Evolutionary conservation across 92 coral and sea anemone genomes (phyloP), one percentile per base, ranked within the genome.

Genomic region (Ricordea florida): DNA sequence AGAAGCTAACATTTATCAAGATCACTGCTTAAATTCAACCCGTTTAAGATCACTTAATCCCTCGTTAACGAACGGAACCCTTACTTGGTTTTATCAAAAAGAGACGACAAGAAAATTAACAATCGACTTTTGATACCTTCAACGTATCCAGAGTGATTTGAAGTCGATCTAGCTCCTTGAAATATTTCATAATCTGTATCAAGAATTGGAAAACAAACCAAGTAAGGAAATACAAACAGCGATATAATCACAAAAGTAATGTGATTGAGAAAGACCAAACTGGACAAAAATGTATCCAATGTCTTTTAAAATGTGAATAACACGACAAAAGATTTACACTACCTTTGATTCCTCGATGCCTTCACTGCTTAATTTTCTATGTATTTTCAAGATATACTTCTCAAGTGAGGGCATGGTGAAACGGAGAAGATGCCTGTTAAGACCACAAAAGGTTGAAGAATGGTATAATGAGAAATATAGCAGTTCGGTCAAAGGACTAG

Each of bases 271-370:
- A 15, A 23, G n/a, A 22, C 18, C 10, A 32, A 6, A 16, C n/a
- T 10, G 29, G 15, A 25, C 6, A 33, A 17, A 11, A n/a, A 3
- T 28, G 11, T 16, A 26, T 14, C 37, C 22, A 25, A 59, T 4
- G 1, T 41, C 4, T 10, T 2, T 15, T 23, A 16, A 10, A 21
- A 27, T 35, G 21, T 17, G 25, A 32, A 27, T 13, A 50, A 27
- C 10, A 7, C 2, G 5, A 68, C 25, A 31, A 0, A 9, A 3
- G 0, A 4, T 13, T 17, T 2, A 14, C 53, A 74, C 26, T 18
- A 94, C 98, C 96, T 94, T 94, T 6, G 53, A 40, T 57, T 80
- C 93, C 15, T 94, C 98, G 4, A 94, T 72, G 10, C 89, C 69
- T 35, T 81, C 90, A 29, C 69, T 63, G 57, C 62, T 75, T 34